phyloP scores from a whole-genome alignment of 2,113 vertebrate genomes.

The Isichthys henryi region DNA sequence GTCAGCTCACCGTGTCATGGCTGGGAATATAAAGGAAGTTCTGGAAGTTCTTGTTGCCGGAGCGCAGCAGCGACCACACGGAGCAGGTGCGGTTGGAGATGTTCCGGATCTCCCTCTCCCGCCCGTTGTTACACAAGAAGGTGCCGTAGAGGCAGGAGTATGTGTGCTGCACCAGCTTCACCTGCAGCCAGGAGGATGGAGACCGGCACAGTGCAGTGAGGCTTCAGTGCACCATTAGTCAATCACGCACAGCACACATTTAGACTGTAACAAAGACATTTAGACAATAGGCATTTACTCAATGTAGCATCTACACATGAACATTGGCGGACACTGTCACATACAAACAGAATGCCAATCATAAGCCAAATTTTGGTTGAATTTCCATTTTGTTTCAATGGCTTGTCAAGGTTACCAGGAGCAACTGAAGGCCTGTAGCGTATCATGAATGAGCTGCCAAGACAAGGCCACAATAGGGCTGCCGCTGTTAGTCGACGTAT shows the following conservation, averaged over 20 bases:
- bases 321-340: neutral
- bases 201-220: neutral
- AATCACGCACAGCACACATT: neutral
- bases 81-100: constrained; percentile 92
- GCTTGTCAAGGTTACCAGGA: neutral
- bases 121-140: constrained; percentile 91
- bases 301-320: neutral
- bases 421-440: neutral
- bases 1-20: constrained; percentile 74
- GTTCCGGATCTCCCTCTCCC: constrained; percentile 83
- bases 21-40: constrained; percentile 93
- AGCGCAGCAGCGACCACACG: constrained; percentile 87
- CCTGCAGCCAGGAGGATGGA: constrained; percentile 54
- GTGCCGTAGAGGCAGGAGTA: constrained; percentile 97
- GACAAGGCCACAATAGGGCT: neutral
- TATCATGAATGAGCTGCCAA: neutral
- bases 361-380: neutral
- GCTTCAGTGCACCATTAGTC: neutral
- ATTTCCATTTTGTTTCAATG: neutral
- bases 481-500: too few relatives aligned
- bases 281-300: neutral
- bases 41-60: constrained; percentile 96
- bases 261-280: neutral
- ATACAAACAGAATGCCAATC: neutral
- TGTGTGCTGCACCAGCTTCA: constrained; percentile 95